These are phyloP conservation scores for Microtus richardsoni DNA, from an alignment of 2,113 vertebrate genomes.

Conservation along the genomic window DNA sequence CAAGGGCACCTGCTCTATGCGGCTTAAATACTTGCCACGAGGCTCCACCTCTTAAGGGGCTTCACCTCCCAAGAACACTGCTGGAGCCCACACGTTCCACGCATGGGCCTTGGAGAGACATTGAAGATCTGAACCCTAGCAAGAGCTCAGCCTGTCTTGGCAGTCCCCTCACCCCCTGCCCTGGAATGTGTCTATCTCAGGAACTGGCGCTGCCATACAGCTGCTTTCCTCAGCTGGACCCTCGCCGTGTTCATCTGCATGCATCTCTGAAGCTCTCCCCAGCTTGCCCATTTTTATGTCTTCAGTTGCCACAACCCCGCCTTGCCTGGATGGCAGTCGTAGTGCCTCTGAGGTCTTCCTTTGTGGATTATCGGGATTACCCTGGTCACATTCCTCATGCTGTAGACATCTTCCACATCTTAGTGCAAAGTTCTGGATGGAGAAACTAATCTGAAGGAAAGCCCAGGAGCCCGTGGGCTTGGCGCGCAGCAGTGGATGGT, in stretches of 20 bases:
- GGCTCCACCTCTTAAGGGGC: not conserved
- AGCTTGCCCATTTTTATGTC: not conserved
- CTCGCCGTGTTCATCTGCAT: not conserved
- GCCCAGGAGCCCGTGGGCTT: not conserved
- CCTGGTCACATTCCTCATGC: not conserved
- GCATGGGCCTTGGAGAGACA: not conserved
- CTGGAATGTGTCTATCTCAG: not conserved
- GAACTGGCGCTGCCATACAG: too few species aligned
- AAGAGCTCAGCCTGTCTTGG: not conserved
- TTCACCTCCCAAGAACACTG: not conserved
- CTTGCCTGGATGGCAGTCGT: accelerated
- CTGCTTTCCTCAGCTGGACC: not conserved
- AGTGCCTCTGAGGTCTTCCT: not conserved
- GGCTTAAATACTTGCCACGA: not conserved
- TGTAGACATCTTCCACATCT: not conserved
- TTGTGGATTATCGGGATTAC: accelerated
- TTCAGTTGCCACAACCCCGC: not conserved
- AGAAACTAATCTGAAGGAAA: not conserved
- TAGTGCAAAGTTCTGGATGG: not conserved
- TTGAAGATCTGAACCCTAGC: not conserved
- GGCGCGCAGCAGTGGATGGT: not conserved
- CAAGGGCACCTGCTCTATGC: not conserved
- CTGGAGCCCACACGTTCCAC: too few species aligned
- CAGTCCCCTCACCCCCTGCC: too few species aligned
- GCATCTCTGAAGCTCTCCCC: not conserved